These are phyloP conservation scores for Neolamprologus longior DNA, from an alignment of 2,113 vertebrate genomes.

Conservation along the genomic window DNA sequence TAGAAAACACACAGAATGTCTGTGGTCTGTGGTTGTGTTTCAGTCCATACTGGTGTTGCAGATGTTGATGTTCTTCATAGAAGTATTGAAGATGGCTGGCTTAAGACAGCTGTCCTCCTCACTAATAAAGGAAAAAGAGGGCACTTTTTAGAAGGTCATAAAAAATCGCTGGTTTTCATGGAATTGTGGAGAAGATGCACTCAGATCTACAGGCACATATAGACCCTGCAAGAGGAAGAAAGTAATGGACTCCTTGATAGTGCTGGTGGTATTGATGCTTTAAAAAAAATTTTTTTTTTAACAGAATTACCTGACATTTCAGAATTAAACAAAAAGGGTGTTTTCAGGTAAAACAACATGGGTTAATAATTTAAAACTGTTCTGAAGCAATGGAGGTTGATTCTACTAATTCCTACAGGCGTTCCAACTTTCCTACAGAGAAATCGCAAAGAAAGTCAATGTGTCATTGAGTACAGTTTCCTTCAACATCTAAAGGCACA, in stretches of 20 bases:
- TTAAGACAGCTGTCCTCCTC: background rate
- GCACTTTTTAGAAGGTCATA: background rate
- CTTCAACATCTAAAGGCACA: background rate
- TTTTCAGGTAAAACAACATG: background rate
- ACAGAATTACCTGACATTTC: background rate
- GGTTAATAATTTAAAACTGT: background rate
- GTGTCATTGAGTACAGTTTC: background rate
- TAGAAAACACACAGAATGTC: background rate
- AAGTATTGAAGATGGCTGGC: background rate
- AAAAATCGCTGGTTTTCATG: background rate
- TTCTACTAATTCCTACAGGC: background rate
- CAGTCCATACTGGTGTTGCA: background rate
- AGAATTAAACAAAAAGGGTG: background rate
- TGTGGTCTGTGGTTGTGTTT: background rate
- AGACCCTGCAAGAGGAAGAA: background rate
- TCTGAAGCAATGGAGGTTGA: background rate
- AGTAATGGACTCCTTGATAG: background rate
- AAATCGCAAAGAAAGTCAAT: background rate
- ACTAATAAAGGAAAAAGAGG: background rate
- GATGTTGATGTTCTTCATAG: background rate
- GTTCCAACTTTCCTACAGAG: background rate
- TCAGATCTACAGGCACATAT: background rate
- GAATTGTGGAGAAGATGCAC: background rate
- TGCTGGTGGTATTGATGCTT: background rate
- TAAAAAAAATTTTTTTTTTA: background rate